A percentile compares a stretch with the other conserved stretches of the same genome.
These are phyloP conservation scores for Epinephelus fuscoguttatus DNA, from an alignment of 2,113 vertebrate species.

Conservation along the genomic window DNA sequence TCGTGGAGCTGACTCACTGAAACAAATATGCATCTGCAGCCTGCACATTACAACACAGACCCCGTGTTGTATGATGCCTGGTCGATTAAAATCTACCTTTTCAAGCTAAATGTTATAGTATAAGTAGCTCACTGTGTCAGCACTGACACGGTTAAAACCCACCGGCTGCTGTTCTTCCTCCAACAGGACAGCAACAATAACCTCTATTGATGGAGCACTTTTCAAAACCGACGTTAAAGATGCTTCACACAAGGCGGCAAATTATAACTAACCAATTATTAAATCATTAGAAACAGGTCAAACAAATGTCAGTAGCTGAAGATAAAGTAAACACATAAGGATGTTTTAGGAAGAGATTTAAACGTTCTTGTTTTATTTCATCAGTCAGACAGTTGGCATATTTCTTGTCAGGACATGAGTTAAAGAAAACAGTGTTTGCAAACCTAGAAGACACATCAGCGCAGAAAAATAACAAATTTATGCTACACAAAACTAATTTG, in stretches of 20 bases:
- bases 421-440: too few relatives aligned
- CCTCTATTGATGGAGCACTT: background rate
- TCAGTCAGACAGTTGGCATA: background rate
- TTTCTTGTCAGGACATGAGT: too few relatives aligned
- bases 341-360: background rate
- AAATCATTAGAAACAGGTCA: background rate
- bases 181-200: background rate
- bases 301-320: background rate
- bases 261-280: background rate
- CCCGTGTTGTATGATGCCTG: conserved; percentile 38
- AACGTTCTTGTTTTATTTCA: background rate
- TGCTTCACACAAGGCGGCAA: background rate
- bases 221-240: background rate
- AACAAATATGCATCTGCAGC: conserved; percentile 68
- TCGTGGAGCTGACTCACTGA: conserved; percentile 74
- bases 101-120: conserved; percentile 45
- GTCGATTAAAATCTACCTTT: conserved; percentile 68
- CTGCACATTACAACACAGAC: conserved; percentile 43
- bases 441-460: too few relatives aligned
- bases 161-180: conserved; percentile 5
- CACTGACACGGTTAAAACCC: conserved; percentile 8
- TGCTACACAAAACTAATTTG: background rate
- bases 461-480: background rate
- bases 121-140: conserved; percentile 26
- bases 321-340: background rate